Conservation (phyloP, 1,140 invertebrate genomes). For the Diabrotica undecimpunctata region DNA sequence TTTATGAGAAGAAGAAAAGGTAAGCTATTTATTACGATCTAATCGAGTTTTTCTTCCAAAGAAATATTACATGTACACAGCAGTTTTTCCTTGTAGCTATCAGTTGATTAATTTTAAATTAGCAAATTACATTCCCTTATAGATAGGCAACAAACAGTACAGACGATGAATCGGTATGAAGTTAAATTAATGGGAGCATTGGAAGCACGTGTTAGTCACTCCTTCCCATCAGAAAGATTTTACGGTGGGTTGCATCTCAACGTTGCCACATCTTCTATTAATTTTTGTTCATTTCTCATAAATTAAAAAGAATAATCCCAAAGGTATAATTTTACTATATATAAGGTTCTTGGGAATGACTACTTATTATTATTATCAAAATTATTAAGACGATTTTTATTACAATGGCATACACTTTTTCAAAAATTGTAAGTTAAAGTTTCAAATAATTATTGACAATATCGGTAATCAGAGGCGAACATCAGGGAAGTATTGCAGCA, state of each 20-base stretch:
- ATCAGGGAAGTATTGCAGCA: too few species aligned
- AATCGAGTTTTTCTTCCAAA: background rate
- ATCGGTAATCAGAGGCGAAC: too few species aligned
- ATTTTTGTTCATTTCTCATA: too few species aligned
- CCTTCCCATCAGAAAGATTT: background rate
- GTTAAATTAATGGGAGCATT: background rate
- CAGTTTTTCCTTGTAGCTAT: background rate
- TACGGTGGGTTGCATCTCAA: background rate
- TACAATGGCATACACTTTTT: too few species aligned
- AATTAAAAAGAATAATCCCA: too few species aligned
- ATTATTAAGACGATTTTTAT: too few species aligned
- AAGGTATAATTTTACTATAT: too few species aligned
- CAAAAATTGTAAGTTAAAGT: too few species aligned
- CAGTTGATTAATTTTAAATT: background rate
- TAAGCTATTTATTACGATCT: slow-evolving; percentile 20
- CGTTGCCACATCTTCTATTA: background rate
- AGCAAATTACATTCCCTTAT: background rate
- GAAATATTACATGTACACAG: background rate
- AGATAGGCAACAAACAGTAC: background rate
- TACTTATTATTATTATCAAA: too few species aligned
- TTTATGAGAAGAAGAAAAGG: slow-evolving; percentile 31
- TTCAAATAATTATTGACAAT: too few species aligned
- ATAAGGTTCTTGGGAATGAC: too few species aligned
- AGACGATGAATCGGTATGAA: background rate
- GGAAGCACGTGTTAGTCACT: background rate